Conservation (phyloP, 35 echinoderm and acorn worm genomes). For the Anneissia japonica region DNA sequence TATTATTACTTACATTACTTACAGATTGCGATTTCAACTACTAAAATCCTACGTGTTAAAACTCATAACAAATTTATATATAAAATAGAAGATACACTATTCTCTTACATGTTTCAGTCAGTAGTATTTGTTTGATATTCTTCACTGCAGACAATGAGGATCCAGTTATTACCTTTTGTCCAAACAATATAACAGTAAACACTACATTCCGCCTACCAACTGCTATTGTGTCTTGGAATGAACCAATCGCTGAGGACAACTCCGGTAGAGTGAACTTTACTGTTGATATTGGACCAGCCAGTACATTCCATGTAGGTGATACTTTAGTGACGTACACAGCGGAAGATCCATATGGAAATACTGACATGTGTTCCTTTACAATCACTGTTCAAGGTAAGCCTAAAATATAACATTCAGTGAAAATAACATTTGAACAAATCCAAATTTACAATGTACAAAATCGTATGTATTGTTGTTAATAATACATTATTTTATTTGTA, state of each 20-base stretch:
- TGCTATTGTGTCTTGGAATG: conserved; percentile 18
- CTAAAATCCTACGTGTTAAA: too few relatives aligned
- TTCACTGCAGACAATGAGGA: background rate
- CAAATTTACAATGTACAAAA: too few relatives aligned
- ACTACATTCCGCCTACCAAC: background rate
- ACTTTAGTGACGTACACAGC: conserved; percentile 46
- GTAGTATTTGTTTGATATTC: too few relatives aligned
- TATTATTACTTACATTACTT: too few relatives aligned
- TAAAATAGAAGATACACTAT: too few relatives aligned
- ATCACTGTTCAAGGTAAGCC: conserved; percentile 39
- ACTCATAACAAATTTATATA: too few relatives aligned
- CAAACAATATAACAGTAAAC: background rate
- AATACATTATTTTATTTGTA: too few relatives aligned
- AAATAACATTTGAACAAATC: too few relatives aligned
- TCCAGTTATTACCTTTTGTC: conserved; percentile 28
- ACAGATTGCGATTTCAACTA: too few relatives aligned
- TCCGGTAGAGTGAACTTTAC: conserved; percentile 9
- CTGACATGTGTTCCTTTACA: conserved; percentile 11
- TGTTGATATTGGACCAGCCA: background rate
- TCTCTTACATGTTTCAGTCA: too few relatives aligned
- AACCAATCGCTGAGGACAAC: conserved; percentile 38
- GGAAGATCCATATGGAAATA: conserved; percentile 18
- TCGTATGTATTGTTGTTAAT: too few relatives aligned
- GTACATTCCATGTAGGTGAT: conserved; percentile 28
- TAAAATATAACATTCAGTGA: too few relatives aligned